Evolutionary conservation across 2,797 vertebrate species (phyloP).

Genomic region (Gadopsis bispinosus): DNA sequence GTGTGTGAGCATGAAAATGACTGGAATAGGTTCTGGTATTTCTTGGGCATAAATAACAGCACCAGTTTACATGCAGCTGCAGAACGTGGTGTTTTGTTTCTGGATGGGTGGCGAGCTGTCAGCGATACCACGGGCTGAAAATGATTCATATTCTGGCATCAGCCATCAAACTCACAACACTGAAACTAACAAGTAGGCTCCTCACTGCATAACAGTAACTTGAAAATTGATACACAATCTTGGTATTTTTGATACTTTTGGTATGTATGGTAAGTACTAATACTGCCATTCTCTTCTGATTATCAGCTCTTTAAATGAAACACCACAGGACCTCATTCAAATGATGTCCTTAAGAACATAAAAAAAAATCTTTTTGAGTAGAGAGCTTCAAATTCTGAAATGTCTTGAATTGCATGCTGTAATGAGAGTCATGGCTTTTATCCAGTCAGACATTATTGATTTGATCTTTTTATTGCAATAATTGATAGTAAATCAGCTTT

Average conservation of each 20-base stretch:
- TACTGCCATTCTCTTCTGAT: background rate
- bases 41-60: conserved; percentile 57
- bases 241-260: background rate
- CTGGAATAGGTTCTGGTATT: conserved; percentile 51
- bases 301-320: conserved; percentile 16
- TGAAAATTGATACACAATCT: conserved; percentile 18
- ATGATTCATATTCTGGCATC: conserved; percentile 62
- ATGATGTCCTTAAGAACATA: conserved; percentile 20
- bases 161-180: conserved; percentile 61
- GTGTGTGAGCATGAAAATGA: conserved; percentile 50
- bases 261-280: background rate
- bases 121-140: conserved; percentile 48
- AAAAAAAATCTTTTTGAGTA: conserved; percentile 9
- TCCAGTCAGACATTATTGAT: conserved; percentile 42
- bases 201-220: conserved; percentile 47
- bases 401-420: conserved; percentile 34
- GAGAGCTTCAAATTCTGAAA: conserved; percentile 36
- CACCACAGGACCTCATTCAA: conserved; percentile 7
- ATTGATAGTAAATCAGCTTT: conserved; percentile 56
- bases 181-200: conserved; percentile 59
- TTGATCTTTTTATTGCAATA: conserved; percentile 51
- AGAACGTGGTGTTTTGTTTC: conserved; percentile 64
- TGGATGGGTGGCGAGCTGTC: conserved; percentile 69
- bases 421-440: conserved; percentile 47
- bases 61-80: conserved; percentile 62